Conservation (phyloP, 2,113 vertebrate species). For the Theropithecus gelada region DNA sequence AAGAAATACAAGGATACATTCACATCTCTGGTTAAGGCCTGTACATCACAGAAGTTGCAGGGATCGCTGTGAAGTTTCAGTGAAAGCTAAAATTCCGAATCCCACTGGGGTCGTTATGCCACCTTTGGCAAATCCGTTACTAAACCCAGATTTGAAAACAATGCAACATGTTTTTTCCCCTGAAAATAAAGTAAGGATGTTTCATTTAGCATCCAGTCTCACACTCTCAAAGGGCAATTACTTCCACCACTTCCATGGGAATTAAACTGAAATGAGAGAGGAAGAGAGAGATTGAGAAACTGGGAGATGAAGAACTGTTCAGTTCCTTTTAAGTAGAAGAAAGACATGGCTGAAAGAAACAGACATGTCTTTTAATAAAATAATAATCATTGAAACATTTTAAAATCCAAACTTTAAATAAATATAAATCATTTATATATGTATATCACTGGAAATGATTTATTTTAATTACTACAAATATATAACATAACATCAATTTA, state of each 20-base stretch:
- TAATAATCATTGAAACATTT: slow-evolving; percentile 25
- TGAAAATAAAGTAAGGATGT: slow-evolving; percentile 60
- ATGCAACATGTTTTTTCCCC: slow-evolving; percentile 19
- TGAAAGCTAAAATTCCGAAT: slow-evolving; percentile 36
- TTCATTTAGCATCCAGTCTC: slow-evolving; percentile 24
- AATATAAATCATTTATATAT: background rate
- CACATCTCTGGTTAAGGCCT: slow-evolving; percentile 13
- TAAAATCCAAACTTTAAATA: background rate
- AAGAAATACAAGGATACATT: slow-evolving; percentile 52
- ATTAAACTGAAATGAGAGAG: background rate
- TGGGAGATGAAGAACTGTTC: background rate
- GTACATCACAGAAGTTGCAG: slow-evolving; percentile 12
- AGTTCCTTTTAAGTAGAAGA: background rate
- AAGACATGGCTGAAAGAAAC: background rate
- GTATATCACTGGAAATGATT: background rate
- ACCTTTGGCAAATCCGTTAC: background rate
- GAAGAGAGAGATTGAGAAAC: background rate
- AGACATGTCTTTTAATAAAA: background rate
- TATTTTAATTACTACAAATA: background rate
- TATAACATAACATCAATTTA: background rate
- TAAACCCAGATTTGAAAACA: slow-evolving; percentile 49
- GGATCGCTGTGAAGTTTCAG: slow-evolving; percentile 35
- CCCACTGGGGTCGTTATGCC: slow-evolving; percentile 47
- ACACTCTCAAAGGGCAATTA: background rate
- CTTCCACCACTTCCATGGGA: background rate